Evolutionary conservation across 2,888 invertebrate species (phyloP).

Genomic region (Sipha maydis): DNA sequence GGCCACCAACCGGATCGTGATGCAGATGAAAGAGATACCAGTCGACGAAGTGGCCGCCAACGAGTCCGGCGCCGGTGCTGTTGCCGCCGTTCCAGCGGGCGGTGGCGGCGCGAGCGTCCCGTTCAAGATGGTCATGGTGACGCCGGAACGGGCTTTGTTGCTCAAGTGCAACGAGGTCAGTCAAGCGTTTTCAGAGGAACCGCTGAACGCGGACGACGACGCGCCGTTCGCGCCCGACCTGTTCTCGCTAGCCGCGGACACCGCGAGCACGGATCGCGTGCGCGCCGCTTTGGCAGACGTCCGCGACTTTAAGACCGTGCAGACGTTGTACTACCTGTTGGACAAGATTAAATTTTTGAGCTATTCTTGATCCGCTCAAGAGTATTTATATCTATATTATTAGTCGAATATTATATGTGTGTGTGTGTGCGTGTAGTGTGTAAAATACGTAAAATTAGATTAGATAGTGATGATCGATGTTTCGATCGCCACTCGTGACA

Average conservation of each 20-base stretch:
- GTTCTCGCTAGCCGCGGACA: constrained; percentile 76
- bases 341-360: constrained; percentile 74
- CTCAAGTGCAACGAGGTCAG: constrained; percentile 82
- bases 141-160: constrained; percentile 75
- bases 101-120: constrained; percentile 69
- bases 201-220: constrained; percentile 67
- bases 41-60: constrained; percentile 64
- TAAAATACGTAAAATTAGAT: too few relatives aligned
- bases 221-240: constrained; percentile 79
- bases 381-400: too few relatives aligned
- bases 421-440: too few relatives aligned
- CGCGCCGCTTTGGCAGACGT: constrained; percentile 70
- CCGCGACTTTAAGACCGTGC: constrained; percentile 72
- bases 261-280: constrained; percentile 74
- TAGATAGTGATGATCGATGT: too few relatives aligned
- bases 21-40: constrained; percentile 75
- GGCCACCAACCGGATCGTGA: constrained; percentile 73
- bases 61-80: constrained; percentile 70
- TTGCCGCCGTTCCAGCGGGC: constrained; percentile 73
- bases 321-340: constrained; percentile 73
- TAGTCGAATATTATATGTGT: too few relatives aligned
- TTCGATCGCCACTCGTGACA: too few relatives aligned
- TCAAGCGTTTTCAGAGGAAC: constrained; percentile 74
- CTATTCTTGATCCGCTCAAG: constrained; percentile 70
- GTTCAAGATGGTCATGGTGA: constrained; percentile 71